A percentile compares a stretch with the other conserved stretches of the same genome.
Evolutionary conservation across 2,797 vertebrate species (phyloP).

Genomic region (Rhyacichthys aspro): DNA sequence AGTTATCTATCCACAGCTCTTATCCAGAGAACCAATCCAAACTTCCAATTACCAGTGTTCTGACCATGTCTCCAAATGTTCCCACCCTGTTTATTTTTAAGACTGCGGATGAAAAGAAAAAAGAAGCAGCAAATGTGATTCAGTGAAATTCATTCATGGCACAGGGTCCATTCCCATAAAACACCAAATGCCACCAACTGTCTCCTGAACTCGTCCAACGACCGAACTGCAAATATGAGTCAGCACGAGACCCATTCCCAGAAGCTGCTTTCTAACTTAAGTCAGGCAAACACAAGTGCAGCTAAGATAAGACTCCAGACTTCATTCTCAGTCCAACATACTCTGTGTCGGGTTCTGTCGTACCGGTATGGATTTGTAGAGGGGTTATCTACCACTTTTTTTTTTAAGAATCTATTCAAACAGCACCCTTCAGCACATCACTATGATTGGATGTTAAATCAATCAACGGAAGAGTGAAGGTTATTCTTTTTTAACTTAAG

Average conservation of each 20-base stretch:
- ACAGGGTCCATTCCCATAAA: not conserved
- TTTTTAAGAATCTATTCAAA: slow-evolving; percentile 11
- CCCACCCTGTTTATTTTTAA: no score
- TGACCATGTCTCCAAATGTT: no score
- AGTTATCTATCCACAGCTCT: no score
- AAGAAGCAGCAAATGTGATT: not conserved
- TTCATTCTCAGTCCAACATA: slow-evolving; percentile 13
- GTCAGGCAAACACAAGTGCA: not conserved
- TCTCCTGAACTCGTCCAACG: slow-evolving; percentile 8
- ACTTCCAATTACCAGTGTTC: no score
- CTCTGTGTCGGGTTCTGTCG: slow-evolving; percentile 1
- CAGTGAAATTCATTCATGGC: not conserved
- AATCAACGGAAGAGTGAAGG: not conserved
- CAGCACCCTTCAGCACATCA: slow-evolving; percentile 25
- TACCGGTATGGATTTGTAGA: slow-evolving; percentile 19
- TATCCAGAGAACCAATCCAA: no score
- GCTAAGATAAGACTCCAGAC: slow-evolving; percentile 17
- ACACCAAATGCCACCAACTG: slow-evolving; percentile 48
- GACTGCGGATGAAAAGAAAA: no score
- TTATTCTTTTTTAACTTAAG: no score
- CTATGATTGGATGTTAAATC: slow-evolving; percentile 13
- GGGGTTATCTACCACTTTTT: slow-evolving; percentile 26
- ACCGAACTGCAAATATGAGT: slow-evolving; percentile 9
- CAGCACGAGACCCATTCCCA: slow-evolving; percentile 13
- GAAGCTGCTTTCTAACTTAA: slow-evolving; percentile 6